Evolutionary conservation across 1,140 invertebrate species (phyloP).

Genomic region (Leptinotarsa defecta): DNA sequence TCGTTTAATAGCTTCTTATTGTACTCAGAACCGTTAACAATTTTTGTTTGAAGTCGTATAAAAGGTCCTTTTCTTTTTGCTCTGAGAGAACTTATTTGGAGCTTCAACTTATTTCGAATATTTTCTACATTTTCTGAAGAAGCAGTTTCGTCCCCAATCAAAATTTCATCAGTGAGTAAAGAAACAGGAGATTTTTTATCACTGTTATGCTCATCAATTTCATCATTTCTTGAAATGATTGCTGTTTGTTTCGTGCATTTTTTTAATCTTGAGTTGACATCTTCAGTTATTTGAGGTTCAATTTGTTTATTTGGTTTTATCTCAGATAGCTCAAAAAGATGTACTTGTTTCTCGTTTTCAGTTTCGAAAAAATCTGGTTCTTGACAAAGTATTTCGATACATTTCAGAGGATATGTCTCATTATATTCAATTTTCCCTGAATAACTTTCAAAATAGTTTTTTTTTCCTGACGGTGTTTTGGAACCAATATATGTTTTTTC

Average conservation of each 20-base stretch:
- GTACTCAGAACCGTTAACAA: not conserved
- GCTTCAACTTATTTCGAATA: slow-evolving; percentile 40
- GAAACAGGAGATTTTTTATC: too few species aligned
- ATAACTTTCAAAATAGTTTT: not conserved
- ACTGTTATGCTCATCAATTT: too few species aligned
- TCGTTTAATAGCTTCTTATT: slow-evolving; percentile 1
- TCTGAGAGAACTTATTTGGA: slow-evolving; percentile 42
- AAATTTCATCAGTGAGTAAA: not conserved
- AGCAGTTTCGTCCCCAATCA: slow-evolving; percentile 1
- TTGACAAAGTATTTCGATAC: too few species aligned
- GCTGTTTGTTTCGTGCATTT: too few species aligned
- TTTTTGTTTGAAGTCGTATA: slow-evolving; percentile 19
- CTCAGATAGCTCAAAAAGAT: too few species aligned
- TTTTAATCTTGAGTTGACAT: too few species aligned
- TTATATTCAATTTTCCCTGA: slow-evolving; percentile 4
- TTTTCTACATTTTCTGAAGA: slow-evolving; percentile 31
- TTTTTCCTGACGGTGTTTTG: too few species aligned
- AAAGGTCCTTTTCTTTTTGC: slow-evolving; percentile 39
- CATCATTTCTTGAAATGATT: too few species aligned
- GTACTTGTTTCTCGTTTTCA: too few species aligned
- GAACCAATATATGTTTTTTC: not conserved
- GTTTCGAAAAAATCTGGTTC: too few species aligned
- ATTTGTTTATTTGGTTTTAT: too few species aligned
- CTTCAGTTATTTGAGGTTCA: too few species aligned
- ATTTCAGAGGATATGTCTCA: not conserved